Conservation (phyloP, 2,113 vertebrate genomes). For the Syngnathus typhle region DNA sequence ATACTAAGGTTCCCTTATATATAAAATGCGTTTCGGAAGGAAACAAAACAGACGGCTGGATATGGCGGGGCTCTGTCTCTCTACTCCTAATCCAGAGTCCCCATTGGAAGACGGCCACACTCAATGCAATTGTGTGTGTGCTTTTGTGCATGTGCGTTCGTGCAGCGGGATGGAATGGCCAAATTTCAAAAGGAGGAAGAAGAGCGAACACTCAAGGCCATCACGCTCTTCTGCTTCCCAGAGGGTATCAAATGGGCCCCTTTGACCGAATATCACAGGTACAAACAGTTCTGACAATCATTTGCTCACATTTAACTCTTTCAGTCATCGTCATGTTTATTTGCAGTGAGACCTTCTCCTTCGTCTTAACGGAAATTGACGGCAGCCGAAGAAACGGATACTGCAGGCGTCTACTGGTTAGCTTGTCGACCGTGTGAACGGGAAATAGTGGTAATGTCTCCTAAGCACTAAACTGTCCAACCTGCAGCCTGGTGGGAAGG, state of each 20-base stretch:
- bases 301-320: background rate
- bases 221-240: constrained; percentile 93
- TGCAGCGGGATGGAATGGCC: constrained; percentile 82
- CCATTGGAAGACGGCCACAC: background rate
- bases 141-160: constrained; percentile 10
- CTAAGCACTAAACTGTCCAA: background rate
- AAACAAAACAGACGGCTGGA: background rate
- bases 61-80: too few relatives aligned
- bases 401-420: constrained; percentile 89
- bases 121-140: background rate
- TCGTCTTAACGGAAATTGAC: constrained; percentile 89
- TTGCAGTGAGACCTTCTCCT: constrained; percentile 92
- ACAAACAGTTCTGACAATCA: background rate
- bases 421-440: constrained; percentile 8
- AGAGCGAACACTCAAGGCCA: constrained; percentile 82
- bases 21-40: background rate
- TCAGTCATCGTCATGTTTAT: constrained; percentile 14
- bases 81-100: background rate
- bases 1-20: background rate
- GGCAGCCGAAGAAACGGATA: constrained; percentile 92
- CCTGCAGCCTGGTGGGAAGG: constrained; percentile 79
- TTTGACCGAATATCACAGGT: constrained; percentile 84
- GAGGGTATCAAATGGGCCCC: constrained; percentile 86
- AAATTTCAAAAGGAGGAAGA: constrained; percentile 88
- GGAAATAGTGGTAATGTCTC: background rate